Percentiles rank a stretch among this genome's conserved stretches.
phyloP scores from a whole-genome alignment of 2,797 vertebrate species.

The Potorous gilbertii region DNA sequence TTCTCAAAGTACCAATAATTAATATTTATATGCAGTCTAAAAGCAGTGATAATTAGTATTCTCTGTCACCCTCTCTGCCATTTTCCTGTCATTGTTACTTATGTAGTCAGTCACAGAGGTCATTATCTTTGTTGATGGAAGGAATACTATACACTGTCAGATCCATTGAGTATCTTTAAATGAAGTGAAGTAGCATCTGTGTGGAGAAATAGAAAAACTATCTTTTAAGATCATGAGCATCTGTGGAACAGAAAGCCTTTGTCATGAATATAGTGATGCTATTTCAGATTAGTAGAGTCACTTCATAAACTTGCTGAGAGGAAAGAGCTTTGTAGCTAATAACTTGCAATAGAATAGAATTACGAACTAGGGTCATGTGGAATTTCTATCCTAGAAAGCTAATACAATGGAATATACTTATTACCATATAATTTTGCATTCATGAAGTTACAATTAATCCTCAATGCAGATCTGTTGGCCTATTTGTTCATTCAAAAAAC shows the following conservation, averaged over 20 bases:
- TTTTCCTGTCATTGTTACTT: not conserved
- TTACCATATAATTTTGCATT: not conserved
- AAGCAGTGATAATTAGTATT: not conserved
- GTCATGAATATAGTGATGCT: not conserved
- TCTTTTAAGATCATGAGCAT: not conserved
- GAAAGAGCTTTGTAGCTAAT: not conserved
- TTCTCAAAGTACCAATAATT: not conserved
- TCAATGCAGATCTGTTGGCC: not conserved
- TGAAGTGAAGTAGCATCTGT: not conserved
- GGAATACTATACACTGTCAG: not conserved
- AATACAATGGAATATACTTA: not conserved
- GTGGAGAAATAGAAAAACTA: not conserved
- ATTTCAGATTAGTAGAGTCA: not conserved
- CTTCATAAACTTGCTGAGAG: not conserved
- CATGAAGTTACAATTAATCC: not conserved
- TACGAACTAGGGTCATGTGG: not conserved
- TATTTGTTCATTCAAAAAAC: not conserved
- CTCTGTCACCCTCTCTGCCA: not conserved
- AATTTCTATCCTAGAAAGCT: not conserved
- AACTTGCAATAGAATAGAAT: not conserved
- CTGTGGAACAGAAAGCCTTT: not conserved
- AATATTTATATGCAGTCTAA: not conserved
- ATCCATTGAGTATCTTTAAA: not conserved
- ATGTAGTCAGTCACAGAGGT: not conserved
- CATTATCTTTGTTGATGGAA: not conserved